Conservation (phyloP, 2,113 vertebrate species). For the Megalops atlanticus region DNA sequence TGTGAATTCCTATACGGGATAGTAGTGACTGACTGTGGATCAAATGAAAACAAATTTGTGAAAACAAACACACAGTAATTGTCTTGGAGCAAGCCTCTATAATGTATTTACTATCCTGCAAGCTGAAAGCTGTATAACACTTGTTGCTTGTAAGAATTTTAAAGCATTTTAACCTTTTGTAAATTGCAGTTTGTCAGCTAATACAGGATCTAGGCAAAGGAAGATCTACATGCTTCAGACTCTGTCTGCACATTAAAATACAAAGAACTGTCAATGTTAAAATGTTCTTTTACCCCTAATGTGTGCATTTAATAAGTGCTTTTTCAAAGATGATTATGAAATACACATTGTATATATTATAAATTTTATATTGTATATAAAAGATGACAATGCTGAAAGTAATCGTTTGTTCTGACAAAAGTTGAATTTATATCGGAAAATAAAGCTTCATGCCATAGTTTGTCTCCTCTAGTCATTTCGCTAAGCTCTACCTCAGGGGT, state of each 20-base stretch:
- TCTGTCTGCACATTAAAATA: not conserved
- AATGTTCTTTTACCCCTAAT: not conserved
- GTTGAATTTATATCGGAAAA: slow-evolving; percentile 51
- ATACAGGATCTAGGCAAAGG: not conserved
- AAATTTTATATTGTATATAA: slow-evolving; percentile 28
- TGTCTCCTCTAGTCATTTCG: not conserved
- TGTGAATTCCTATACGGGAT: not conserved
- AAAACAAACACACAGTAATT: not conserved
- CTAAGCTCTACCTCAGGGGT: not conserved
- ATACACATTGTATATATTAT: slow-evolving; percentile 27
- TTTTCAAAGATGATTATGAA: slow-evolving; percentile 1
- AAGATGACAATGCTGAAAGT: slow-evolving; percentile 32
- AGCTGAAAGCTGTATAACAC: not conserved
- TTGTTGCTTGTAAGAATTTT: not conserved
- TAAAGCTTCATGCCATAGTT: slow-evolving; percentile 62
- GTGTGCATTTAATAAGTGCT: not conserved
- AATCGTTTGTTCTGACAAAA: slow-evolving; percentile 32
- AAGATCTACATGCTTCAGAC: too few relatives aligned
- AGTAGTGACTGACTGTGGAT: not conserved
- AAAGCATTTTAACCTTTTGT: not conserved
- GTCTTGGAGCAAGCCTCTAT: not conserved
- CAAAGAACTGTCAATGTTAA: not conserved
- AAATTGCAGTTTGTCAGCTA: not conserved
- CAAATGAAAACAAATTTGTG: not conserved
- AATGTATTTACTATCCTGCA: not conserved